Evolutionary conservation across 2,797 vertebrate species (phyloP).

Genomic region (Remorina albescens): DNA sequence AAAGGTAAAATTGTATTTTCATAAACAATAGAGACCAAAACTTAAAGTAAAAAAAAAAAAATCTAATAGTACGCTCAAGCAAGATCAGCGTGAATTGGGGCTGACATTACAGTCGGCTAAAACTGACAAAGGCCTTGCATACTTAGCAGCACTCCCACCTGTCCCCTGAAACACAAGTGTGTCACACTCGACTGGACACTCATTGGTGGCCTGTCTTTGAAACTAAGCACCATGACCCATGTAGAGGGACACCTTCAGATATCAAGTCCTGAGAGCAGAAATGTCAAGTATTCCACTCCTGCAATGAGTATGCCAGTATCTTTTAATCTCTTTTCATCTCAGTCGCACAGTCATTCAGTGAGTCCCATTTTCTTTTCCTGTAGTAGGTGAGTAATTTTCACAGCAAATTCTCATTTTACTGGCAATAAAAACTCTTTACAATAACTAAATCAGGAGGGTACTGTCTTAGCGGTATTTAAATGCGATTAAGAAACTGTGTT

Average conservation of each 20-base stretch:
- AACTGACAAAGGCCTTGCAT: constrained; percentile 53
- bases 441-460: neutral
- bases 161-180: constrained; percentile 73
- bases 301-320: neutral
- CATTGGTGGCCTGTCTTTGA: constrained; percentile 43
- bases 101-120: constrained; percentile 63
- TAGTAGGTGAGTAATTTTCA: constrained; percentile 5
- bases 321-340: neutral
- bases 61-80: neutral
- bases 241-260: constrained; percentile 39
- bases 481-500: neutral
- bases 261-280: constrained; percentile 46
- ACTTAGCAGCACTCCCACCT: constrained; percentile 71
- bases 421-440: neutral
- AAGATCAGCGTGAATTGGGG: constrained; percentile 9
- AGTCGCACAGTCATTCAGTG: neutral
- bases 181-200: constrained; percentile 57
- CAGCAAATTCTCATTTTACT: constrained; percentile 14
- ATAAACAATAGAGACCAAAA: neutral
- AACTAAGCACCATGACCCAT: constrained; percentile 37
- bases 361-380: constrained; percentile 14
- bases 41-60: neutral
- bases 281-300: constrained; percentile 19
- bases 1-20: neutral
- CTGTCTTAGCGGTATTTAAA: neutral